Conservation (phyloP, 2,888 invertebrate species). For the Stenurella melanura region DNA sequence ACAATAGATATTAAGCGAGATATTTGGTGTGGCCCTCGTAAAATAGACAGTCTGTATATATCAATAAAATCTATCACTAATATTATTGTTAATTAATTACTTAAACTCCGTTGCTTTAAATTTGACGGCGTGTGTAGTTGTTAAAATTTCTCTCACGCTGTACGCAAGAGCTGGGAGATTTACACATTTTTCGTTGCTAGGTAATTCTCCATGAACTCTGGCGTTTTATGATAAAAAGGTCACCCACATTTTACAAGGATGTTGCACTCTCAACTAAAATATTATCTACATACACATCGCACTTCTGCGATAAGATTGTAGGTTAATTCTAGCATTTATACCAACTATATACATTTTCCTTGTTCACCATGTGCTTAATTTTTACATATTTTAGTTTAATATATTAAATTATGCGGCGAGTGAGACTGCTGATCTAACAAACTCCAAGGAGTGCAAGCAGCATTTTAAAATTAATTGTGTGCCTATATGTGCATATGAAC, state of each 20-base stretch:
- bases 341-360: neutral
- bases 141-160: too few relatives aligned
- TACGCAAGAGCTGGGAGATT: neutral
- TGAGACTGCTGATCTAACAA: neutral
- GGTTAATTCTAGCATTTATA: neutral
- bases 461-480: neutral
- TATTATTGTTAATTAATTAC: too few relatives aligned
- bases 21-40: too few relatives aligned
- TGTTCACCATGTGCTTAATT: neutral
- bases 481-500: neutral
- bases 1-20: too few relatives aligned
- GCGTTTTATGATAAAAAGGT: neutral
- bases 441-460: neutral
- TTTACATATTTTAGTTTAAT: neutral
- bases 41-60: too few relatives aligned
- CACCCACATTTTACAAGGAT: constrained; percentile 1
- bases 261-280: neutral
- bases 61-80: too few relatives aligned
- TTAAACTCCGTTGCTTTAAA: too few relatives aligned
- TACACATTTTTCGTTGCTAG: neutral
- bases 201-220: neutral
- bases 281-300: neutral
- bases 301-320: neutral
- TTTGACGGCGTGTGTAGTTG: too few relatives aligned
- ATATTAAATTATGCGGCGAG: neutral